phyloP scores from a whole-genome alignment of 2,113 vertebrate species.

The Cololabis saira region DNA sequence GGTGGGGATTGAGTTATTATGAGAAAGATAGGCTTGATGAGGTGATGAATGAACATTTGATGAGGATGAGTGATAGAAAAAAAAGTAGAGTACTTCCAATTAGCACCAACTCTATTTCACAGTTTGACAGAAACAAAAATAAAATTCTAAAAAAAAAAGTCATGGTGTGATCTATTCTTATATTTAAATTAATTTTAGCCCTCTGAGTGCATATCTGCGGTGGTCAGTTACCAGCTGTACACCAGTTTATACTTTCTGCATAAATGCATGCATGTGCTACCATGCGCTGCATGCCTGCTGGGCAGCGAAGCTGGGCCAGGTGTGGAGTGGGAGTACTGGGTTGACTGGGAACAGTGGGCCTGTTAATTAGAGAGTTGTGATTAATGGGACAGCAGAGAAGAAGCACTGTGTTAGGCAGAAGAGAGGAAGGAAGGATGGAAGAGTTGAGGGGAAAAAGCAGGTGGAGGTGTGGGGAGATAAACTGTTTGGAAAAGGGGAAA shows the following conservation, averaged over 20 bases:
- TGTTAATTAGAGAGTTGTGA: conserved; percentile 98
- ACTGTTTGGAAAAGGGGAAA: conserved; percentile 41
- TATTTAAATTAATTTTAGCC: conserved; percentile 34
- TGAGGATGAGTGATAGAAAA: conserved; percentile 17
- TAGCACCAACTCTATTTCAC: conserved; percentile 17
- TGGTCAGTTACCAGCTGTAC: conserved; percentile 74
- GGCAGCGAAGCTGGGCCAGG: conserved; percentile 77
- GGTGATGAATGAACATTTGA: conserved; percentile 40
- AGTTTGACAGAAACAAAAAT: conserved; percentile 21
- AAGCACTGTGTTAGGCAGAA: conserved; percentile 60
- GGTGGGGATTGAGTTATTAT: conserved; percentile 30
- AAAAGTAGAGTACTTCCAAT: conserved; percentile 9
- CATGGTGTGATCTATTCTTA: neutral
- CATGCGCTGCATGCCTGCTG: conserved; percentile 59
- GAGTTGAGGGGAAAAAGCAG: conserved; percentile 28
- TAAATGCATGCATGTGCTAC: conserved; percentile 53
- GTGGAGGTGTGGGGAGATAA: conserved; percentile 30
- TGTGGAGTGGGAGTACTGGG: conserved; percentile 79
- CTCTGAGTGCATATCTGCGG: conserved; percentile 30
- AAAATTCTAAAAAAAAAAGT: conserved; percentile 21
- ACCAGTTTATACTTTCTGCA: conserved; percentile 39
- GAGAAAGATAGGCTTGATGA: conserved; percentile 26
- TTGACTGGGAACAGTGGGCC: conserved; percentile 88
- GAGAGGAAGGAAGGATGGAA: conserved; percentile 46
- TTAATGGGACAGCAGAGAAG: conserved; percentile 88